Evolutionary conservation across 2,888 invertebrate species (phyloP), one percentile per base, ranked within the genome.

Genomic region (Spilarctia lutea): DNA sequence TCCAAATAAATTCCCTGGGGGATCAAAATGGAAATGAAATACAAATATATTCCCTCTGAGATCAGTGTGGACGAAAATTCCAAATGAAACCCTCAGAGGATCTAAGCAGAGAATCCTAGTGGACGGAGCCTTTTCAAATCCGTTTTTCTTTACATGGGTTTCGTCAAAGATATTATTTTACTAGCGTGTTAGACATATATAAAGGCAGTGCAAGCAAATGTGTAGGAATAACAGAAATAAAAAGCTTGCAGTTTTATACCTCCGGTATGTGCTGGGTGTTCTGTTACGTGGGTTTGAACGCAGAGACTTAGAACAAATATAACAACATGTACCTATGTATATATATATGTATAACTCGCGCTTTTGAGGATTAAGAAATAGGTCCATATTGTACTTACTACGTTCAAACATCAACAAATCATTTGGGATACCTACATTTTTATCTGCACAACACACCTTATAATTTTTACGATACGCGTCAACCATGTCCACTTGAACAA

Each of bases 391-490:
- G 60, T 27, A 27, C 20, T 20, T 48, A 48, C 6, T 60, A 75
- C 77, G 71, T 69, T 83, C 79, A 75, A 76, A 79, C 75, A 69
- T 77, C 80, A 80, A 79, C 71, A 75, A 78, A 76, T 73, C 60
- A 73, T 48, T 79, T 81, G 75, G 67, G 18, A 33, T 76, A 66
- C n/a, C n/a, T n/a, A n/a, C 67, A 42, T 66, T 79, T 66, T 78
- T 52, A 75, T 73, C 67, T 79, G 80, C 75, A 72, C 60, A 79
- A 72, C 72, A 74, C 78, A 77, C 83, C 78, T 60, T 60, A 0
- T 27, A 27, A 27, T 72, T 80, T 71, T 72, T 78, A 18, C 67
- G 65, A 33, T 65, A 73, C 71, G 63, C 77, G 83, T 27, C 27
- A 16, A 13, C 3, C n/a, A 3, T 56, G 56, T 24, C 56, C n/a